phyloP scores from a whole-genome alignment of 2,888 invertebrate genomes.

The Helobdella robusta region DNA sequence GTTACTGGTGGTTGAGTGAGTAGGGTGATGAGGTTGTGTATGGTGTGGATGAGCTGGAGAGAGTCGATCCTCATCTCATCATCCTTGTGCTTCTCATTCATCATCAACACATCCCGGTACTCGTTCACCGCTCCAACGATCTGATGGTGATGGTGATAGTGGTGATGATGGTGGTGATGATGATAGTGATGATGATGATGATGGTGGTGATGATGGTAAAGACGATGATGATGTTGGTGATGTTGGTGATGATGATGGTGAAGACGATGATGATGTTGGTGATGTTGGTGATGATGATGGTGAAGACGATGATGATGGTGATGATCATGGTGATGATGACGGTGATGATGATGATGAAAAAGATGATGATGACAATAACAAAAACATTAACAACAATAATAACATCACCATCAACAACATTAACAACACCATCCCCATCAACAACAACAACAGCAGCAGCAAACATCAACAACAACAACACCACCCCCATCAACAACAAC shows the following conservation, averaged over 20 bases:
- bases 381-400: not conserved
- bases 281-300: too few relatives aligned
- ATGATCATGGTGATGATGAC: too few relatives aligned
- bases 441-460: not conserved
- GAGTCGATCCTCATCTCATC: slow-evolving; percentile 56
- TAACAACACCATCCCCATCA: not conserved
- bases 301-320: too few relatives aligned
- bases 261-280: too few relatives aligned
- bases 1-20: too few relatives aligned
- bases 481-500: not conserved
- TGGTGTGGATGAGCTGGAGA: slow-evolving; percentile 60
- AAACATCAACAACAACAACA: not conserved
- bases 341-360: too few relatives aligned
- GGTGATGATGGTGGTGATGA: too few relatives aligned
- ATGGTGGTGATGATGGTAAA: too few relatives aligned
- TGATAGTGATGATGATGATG: too few relatives aligned
- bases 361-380: not conserved
- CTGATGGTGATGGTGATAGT: too few relatives aligned
- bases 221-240: too few relatives aligned
- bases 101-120: slow-evolving; percentile 58
- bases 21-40: slow-evolving; percentile 55
- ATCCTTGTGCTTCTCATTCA: slow-evolving; percentile 45
- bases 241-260: too few relatives aligned
- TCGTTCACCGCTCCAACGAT: slow-evolving; percentile 57
- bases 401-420: not conserved